Evolutionary conservation across 53 echinoderm and acorn worm genomes (phyloP).

Genomic region (Stichopus horrens): DNA sequence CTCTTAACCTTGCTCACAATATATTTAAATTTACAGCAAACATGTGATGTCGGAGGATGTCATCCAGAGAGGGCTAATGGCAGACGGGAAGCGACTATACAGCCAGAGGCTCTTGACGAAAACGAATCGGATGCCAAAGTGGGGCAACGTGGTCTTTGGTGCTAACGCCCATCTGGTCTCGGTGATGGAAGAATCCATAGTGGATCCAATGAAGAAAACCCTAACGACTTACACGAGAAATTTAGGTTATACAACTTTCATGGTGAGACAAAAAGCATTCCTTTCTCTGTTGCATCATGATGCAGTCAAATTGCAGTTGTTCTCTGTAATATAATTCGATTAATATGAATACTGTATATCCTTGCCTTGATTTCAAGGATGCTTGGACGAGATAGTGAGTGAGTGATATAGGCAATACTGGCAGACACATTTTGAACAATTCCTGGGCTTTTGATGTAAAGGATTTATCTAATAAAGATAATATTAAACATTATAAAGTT

Average conservation of each 20-base stretch:
- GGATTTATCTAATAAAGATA: too few relatives aligned
- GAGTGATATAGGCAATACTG: too few relatives aligned
- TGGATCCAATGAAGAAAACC: constrained; percentile 74
- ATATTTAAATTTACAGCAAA: constrained; percentile 61
- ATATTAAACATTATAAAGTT: too few relatives aligned
- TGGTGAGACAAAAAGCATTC: constrained; percentile 59
- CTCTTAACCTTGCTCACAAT: background rate
- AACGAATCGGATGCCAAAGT: constrained; percentile 86
- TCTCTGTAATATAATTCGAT: too few relatives aligned
- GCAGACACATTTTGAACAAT: too few relatives aligned
- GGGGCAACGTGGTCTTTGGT: constrained; percentile 82
- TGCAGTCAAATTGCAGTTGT: too few relatives aligned
- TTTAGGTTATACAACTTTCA: constrained; percentile 77
- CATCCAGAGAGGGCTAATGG: constrained; percentile 52
- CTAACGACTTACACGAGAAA: constrained; percentile 89
- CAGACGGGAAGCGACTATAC: constrained; percentile 62
- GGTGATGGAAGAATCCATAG: constrained; percentile 82
- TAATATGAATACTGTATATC: too few relatives aligned
- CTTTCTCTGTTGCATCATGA: too few relatives aligned
- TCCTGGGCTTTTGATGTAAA: too few relatives aligned
- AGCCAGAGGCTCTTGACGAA: constrained; percentile 73
- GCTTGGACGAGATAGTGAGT: too few relatives aligned
- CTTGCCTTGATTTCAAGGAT: too few relatives aligned
- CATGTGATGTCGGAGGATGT: constrained; percentile 93
- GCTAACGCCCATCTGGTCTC: constrained; percentile 64